phyloP scores from a whole-genome alignment of 2,888 invertebrate genomes.

The Orchestes rusci region DNA sequence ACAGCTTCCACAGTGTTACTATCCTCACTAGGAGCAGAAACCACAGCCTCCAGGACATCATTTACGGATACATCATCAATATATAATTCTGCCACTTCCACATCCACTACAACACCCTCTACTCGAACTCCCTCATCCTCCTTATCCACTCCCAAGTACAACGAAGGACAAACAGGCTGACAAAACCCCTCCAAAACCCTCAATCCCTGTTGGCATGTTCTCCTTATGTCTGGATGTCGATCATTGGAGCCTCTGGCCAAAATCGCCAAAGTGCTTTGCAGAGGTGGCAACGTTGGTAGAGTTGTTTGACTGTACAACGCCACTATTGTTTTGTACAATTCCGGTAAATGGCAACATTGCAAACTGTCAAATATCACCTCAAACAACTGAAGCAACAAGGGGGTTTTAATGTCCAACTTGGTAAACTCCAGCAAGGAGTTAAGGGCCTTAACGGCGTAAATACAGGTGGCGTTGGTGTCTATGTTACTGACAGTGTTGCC shows the following conservation, averaged over 20 bases:
- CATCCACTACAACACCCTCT: neutral
- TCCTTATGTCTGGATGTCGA: slow-evolving; percentile 20
- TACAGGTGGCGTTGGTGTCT: slow-evolving; percentile 11
- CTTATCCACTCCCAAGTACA: slow-evolving; percentile 13
- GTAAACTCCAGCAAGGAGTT: slow-evolving; percentile 19
- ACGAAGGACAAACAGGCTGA: slow-evolving; percentile 28
- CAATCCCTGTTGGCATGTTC: slow-evolving; percentile 24
- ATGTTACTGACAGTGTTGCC: neutral
- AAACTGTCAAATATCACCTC: neutral
- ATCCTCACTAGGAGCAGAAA: slow-evolving; percentile 15
- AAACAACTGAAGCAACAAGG: neutral
- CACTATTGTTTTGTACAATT: slow-evolving; percentile 26
- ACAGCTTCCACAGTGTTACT: neutral
- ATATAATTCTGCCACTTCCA: neutral
- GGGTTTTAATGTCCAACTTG: slow-evolving; percentile 19
- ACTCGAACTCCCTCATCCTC: neutral
- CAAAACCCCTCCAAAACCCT: slow-evolving; percentile 27
- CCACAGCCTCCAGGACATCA: neutral
- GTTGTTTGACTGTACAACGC: slow-evolving; percentile 29
- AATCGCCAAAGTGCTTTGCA: slow-evolving; percentile 24
- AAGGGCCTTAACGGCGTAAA: slow-evolving; percentile 22
- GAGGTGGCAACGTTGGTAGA: slow-evolving; percentile 22
- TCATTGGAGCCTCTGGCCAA: slow-evolving; percentile 23
- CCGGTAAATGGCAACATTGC: slow-evolving; percentile 19
- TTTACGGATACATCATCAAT: neutral